These are phyloP conservation scores for Melieria picta DNA, from an alignment of 2,888 invertebrate species.

Conservation along the genomic window DNA sequence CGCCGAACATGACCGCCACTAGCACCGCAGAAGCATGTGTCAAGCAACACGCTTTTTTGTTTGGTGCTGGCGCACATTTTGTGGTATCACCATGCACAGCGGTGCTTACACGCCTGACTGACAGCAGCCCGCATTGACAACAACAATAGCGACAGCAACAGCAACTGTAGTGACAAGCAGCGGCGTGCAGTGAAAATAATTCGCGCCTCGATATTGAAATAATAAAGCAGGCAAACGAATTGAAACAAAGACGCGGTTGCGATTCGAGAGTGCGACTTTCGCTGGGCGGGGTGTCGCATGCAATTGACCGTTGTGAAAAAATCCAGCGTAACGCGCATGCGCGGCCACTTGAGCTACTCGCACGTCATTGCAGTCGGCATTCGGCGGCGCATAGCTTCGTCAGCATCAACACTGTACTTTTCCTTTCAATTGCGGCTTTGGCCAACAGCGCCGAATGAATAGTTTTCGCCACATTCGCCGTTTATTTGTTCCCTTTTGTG, in stretches of 20 bases:
- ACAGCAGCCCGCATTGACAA: neutral
- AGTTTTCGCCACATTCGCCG: too few species aligned
- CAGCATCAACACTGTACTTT: slow-evolving; percentile 3
- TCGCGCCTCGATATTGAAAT: slow-evolving; percentile 3
- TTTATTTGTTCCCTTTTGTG: neutral
- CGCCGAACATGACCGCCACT: too few species aligned
- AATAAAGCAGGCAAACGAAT: slow-evolving; percentile 8
- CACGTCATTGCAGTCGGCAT: too few species aligned
- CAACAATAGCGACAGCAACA: neutral
- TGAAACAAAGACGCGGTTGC: neutral
- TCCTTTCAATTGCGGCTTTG: neutral
- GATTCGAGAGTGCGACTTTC: neutral
- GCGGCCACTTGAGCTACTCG: neutral
- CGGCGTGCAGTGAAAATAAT: too few species aligned
- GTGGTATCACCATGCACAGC: too few species aligned
- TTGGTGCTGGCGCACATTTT: too few species aligned
- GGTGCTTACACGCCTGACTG: too few species aligned
- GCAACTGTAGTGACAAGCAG: too few species aligned
- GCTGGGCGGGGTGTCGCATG: neutral
- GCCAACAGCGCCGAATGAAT: too few species aligned
- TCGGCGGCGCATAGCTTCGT: neutral
- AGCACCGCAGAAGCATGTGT: too few species aligned
- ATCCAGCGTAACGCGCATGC: slow-evolving; percentile 1
- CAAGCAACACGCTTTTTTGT: too few species aligned
- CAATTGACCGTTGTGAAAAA: slow-evolving; percentile 6